Base-by-base conservation (phyloP, 2,113 vertebrate genomes). In the Anhinga rufa region DNA sequence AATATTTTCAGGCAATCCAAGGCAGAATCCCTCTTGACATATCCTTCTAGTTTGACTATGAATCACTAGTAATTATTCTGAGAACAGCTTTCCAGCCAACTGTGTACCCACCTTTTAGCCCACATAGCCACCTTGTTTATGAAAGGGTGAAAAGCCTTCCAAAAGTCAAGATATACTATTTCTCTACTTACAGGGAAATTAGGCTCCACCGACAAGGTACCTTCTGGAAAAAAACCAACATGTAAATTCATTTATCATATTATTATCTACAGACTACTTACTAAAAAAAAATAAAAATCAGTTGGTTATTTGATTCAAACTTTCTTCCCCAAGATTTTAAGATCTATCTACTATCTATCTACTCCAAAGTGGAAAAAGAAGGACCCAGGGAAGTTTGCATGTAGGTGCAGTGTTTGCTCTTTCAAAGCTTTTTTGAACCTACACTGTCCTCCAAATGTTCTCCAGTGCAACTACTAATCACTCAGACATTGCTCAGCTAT, bases 1-100 rank as follows among this genome's bases (percentile, higher is more conserved):
- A 94, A 92, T 95, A 90, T 95, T 96, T 96, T 69, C 84, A 95
- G 66, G 78, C 87, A 85, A 92, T 82, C 66, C 38, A 87, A 70
- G 46, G 71, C 62, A 94, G 79, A 96, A 96, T 95, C 82, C 71
- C 85, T 91, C 64, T 95, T 93, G 90, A 95, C 78, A 85, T 48
- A 91, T 65, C 82, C 54, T 95, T 93, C 78, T 84, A 83, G 81
- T 87, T 85, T 91, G 95, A 95, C 95, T 93, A 36, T 34, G 40
- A 91, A 96, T 91, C 90, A 93, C 70, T 57, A 48, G 68, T 38
- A 94, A 93, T 93, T 93, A 90, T 74, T 90, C 75, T 3, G 4
- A 93, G 82, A 92, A 91, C 54, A 90, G 74, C 62, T 76, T 82
- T 92, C 44, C 70, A 95, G 90, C 19, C 78, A 96, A 91, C 70